These are phyloP conservation scores for Sciurus vulgaris DNA, from an alignment of 2,797 vertebrate species.

Conservation along the genomic window DNA sequence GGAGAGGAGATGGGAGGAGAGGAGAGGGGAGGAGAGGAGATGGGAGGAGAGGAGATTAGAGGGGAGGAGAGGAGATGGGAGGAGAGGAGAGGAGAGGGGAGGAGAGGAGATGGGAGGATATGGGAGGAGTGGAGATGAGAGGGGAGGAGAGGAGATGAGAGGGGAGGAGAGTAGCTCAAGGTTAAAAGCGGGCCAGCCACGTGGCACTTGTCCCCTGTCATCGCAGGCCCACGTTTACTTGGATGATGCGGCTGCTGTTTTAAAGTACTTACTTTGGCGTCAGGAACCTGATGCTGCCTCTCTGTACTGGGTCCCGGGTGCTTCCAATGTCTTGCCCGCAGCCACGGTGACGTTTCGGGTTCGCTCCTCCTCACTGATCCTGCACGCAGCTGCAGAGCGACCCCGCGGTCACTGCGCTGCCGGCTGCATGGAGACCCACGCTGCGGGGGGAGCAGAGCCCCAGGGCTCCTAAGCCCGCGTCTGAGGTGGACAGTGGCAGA, in stretches of 20 bases:
- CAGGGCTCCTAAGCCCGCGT: rapidly evolving
- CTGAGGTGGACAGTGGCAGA: rapidly evolving
- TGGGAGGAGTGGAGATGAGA: too few relatives aligned
- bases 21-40: too few relatives aligned
- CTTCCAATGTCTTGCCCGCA: neutral
- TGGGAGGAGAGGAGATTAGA: rapidly evolving
- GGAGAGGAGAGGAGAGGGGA: rapidly evolving
- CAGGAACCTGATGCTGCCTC: neutral
- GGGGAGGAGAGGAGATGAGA: too few relatives aligned
- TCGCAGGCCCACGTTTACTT: neutral
- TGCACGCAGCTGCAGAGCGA: neutral
- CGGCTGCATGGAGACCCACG: neutral
- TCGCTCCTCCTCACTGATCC: too few relatives aligned
- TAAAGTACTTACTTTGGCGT: neutral
- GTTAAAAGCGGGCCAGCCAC: neutral
- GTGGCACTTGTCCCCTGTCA: rapidly evolving
- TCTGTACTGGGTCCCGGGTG: neutral
- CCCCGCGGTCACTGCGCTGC: neutral
- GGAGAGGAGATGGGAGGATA: rapidly evolving
- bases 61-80: too few relatives aligned
- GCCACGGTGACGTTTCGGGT: neutral
- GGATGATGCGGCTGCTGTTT: neutral
- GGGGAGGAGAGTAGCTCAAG: neutral
- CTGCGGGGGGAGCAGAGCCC: rapidly evolving
- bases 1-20: neutral